A percentile compares a stretch with the other conserved stretches of the same genome.
These are phyloP conservation scores for Cataglyphis altisquamis DNA, from an alignment of 2,888 invertebrate species.

Conservation along the genomic window DNA sequence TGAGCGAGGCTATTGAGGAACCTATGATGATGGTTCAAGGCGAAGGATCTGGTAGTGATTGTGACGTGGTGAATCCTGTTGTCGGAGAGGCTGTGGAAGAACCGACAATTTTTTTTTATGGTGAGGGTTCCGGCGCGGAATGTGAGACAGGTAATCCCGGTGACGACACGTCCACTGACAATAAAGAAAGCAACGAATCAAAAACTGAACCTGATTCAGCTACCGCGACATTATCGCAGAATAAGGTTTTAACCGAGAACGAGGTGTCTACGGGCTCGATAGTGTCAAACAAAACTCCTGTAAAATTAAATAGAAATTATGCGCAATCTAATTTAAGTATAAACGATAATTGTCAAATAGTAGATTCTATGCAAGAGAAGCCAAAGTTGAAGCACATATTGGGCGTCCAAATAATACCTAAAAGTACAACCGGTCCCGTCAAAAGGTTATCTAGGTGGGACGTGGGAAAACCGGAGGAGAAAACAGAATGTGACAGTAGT, in stretches of 20 bases:
- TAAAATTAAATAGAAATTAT: slow-evolving; percentile 75
- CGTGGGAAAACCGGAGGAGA: slow-evolving; percentile 84
- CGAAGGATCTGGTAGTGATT: slow-evolving; percentile 90
- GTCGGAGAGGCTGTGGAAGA: slow-evolving; percentile 92
- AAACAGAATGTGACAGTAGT: slow-evolving; percentile 78
- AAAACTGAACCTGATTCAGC: slow-evolving; percentile 77
- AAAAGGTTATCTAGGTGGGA: slow-evolving; percentile 87
- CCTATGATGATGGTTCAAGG: slow-evolving; percentile 91
- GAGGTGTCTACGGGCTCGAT: slow-evolving; percentile 77
- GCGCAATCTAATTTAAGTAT: slow-evolving; percentile 68
- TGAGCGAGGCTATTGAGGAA: slow-evolving; percentile 91
- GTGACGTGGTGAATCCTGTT: slow-evolving; percentile 87
- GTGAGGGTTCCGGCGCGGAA: slow-evolving; percentile 91
- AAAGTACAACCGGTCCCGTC: slow-evolving; percentile 69
- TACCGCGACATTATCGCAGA: slow-evolving; percentile 69
- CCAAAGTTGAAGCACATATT: slow-evolving; percentile 83
- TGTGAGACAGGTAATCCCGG: slow-evolving; percentile 91
- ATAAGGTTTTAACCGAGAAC: slow-evolving; percentile 73
- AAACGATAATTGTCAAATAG: slow-evolving; percentile 64
- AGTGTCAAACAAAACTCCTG: slow-evolving; percentile 72
- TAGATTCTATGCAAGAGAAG: slow-evolving; percentile 75
- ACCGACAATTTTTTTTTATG: slow-evolving; percentile 90
- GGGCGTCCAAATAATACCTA: slow-evolving; percentile 84
- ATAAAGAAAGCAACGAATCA: slow-evolving; percentile 82
- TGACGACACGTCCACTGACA: slow-evolving; percentile 79